phyloP scores from a whole-genome alignment of 2,888 invertebrate genomes.

The Entomobrya multifasciata region DNA sequence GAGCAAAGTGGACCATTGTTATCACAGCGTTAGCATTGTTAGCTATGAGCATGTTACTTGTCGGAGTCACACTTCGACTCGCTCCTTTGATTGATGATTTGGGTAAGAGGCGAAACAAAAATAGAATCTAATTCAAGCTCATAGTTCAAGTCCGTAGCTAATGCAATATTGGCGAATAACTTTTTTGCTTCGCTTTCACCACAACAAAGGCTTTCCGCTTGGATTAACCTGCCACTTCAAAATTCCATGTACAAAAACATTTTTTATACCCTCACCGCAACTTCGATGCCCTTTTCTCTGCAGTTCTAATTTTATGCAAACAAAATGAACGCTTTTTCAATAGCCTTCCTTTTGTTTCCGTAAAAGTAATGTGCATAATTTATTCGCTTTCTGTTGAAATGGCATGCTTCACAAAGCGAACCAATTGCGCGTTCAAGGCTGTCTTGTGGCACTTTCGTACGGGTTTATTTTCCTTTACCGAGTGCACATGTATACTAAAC shows the following conservation, averaged over 20 bases:
- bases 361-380: neutral
- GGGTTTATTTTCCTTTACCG: neutral
- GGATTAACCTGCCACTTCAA: neutral
- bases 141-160: neutral
- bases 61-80: conserved; percentile 95
- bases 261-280: neutral
- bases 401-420: neutral
- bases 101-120: conserved; percentile 85
- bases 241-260: no score
- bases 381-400: neutral
- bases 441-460: neutral
- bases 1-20: conserved; percentile 94
- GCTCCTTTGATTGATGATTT: conserved; percentile 97
- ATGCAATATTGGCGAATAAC: neutral
- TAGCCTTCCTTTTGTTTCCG: no score
- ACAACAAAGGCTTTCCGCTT: conserved; percentile 25
- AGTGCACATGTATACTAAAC: neutral
- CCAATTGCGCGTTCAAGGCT: neutral
- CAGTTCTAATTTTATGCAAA: conserved; percentile 4
- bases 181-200: neutral
- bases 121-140: neutral
- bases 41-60: conserved; percentile 93
- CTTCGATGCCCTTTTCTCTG: neutral
- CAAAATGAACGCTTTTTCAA: no score
- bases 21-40: conserved; percentile 93